Conservation (phyloP, 2,888 invertebrate species). For the Zygogramma bicolorata region DNA sequence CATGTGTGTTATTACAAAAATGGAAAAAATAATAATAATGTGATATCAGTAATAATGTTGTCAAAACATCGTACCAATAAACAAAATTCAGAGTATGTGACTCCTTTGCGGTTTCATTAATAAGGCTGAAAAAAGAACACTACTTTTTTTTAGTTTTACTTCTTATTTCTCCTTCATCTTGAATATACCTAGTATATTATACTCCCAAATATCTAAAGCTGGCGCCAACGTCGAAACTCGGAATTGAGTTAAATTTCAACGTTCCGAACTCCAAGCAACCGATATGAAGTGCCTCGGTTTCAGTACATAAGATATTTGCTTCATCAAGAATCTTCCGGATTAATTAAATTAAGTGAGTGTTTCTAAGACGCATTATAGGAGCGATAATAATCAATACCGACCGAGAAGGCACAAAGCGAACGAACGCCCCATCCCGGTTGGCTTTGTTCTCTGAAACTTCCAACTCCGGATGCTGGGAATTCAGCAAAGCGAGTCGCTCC, state of each 20-base stretch:
- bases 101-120: too few relatives aligned
- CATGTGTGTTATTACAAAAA: too few relatives aligned
- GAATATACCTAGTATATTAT: too few relatives aligned
- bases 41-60: too few relatives aligned
- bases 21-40: too few relatives aligned
- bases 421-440: constrained; percentile 48
- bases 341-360: constrained; percentile 59
- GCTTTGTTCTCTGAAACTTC: constrained; percentile 11
- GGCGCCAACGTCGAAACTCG: neutral
- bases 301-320: constrained; percentile 56
- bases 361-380: constrained; percentile 54
- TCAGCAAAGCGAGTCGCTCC: constrained; percentile 13
- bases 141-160: too few relatives aligned
- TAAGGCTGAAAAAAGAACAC: too few relatives aligned
- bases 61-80: too few relatives aligned
- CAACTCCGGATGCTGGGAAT: constrained; percentile 12
- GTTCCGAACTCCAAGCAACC: constrained; percentile 20
- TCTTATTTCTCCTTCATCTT: too few relatives aligned
- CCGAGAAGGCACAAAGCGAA: constrained; percentile 45
- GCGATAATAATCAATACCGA: constrained; percentile 54
- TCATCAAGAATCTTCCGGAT: constrained; percentile 57
- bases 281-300: constrained; percentile 53
- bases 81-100: too few relatives aligned
- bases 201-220: too few relatives aligned
- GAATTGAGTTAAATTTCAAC: constrained; percentile 8